Evolutionary conservation across 2,888 invertebrate genomes (phyloP), one percentile per base, ranked within the genome.

Genomic region (Torymus aiolomorphi): DNA sequence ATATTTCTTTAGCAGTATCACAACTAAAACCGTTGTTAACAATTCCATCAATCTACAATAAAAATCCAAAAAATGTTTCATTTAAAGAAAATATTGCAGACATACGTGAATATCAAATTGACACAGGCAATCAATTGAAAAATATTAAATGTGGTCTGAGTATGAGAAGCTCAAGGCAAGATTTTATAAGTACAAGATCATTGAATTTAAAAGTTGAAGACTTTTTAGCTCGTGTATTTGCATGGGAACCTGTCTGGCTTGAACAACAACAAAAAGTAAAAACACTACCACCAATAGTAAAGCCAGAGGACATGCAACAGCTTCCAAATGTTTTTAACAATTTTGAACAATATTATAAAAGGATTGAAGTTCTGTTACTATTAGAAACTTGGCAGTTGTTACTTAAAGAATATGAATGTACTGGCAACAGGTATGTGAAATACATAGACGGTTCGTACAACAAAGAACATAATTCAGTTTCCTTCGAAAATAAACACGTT

Each of bases 231-330:
- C 91, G 92, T 82, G 92, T 95, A 82, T 90, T 95, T 5, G 84
- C 76, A 1, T 95, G 95, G 95, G 93, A 93, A 85, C 93, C 94
- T 11, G 91, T 92, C 42, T 95, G 95, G 95, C 86, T 95, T 2
- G 89, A 92, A 77, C 93, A 93, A 83, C 93, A 94, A 86, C 87
- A 90, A 24, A 88, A 88, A 66, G 88, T 90, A 13, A 90, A 91
- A 14, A 20, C 11, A 76, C 91, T 91, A 1, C 92, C 92, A 70
- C 94, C 94, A 1, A 92, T 93, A 8, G 92, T 93, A 42, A 91
- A 92, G 42, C 88, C 88, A 66, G 91, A 91, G 62, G 87, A 91
- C 4, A 89, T 94, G 2, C 87, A 91, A 84, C 91, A 92, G 4
- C 92, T 94, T 84, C 91, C 93, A 16, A 83, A 66, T 86, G 20